Evolutionary conservation across 35 echinoderm and acorn worm genomes (phyloP), one percentile per base, ranked within the genome.

Genomic region (Ophiothrix spiculata): DNA sequence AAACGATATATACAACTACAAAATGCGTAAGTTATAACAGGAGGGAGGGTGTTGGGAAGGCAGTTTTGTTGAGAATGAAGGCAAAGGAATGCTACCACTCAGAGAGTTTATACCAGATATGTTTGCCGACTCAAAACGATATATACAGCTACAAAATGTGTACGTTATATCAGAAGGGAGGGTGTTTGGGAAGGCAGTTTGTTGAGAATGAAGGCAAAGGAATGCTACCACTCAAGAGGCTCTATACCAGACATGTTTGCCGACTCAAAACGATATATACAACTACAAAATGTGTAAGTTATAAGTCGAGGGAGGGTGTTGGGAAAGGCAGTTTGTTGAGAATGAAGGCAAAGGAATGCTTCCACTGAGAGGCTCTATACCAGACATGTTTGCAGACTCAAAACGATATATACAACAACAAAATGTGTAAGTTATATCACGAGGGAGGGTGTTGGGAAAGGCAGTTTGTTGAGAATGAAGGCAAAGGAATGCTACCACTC

Each of bases 111-210:
- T 97, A 49, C 95, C 95, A 60, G 95, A 97, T 41, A 97, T 97
- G 95, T 93, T 91, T 17, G 95, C 95, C 75, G 95, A 97, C 77
- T 97, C 95, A 31, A 93, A 97, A 63, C 79, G 95, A 91, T 97
- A 97, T 36, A 97, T 97, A 79, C 95, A 88, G 41, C 91, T 97
- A n/a, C 95, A 97, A 38, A 97, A 93, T 97, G 88, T 97, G 95
- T 97, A 85, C 92, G 94, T 75, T 45, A 1, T n/a, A 38, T 36
- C 16, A 33, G 3, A 39, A 32, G 14, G n/a, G 16, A 32, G 23
- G 23, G 25, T 73, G 63, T 32, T 23, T 32, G 4, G 25, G 1
- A 73, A 1, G 23, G 56, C 82, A 90, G 81, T 97, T 97, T 86
- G 80, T 86, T 35, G 88, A 90, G 39, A 97, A 97, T 82, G 95